Base-by-base conservation (phyloP, 2,797 vertebrate species). In the Cyclopterus lumpus region DNA sequence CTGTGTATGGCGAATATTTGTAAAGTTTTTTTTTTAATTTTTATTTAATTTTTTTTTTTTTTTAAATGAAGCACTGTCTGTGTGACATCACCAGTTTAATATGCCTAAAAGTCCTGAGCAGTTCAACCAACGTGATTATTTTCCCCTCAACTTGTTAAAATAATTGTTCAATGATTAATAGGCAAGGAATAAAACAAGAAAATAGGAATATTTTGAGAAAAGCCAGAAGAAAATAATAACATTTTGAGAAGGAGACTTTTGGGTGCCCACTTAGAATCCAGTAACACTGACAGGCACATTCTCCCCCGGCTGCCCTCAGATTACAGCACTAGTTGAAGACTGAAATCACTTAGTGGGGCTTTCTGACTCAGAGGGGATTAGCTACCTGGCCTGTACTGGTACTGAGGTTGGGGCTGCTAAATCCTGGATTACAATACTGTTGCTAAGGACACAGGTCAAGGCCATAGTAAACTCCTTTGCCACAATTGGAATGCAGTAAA, bases 341-440 rank as follows among this genome's bases (percentile, higher is more conserved):
- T 77, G 32, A 86, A 84, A 82, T 72, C 59, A 67, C 77, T 77
- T 63, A 67, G 59, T 72, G 66, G 76, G 68, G 64, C 81, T 84
- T 83, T 89, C 11, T 80, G 71, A 68, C 75, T 82, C 69, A 59
- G 30, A 30, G 53, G 30, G 75, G 89, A 91, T 94, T 92, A 93
- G 57, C 73, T 70, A 73, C 75, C 71, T 75, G 64, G 68, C 40
- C 28, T 80, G 71, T 42, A 73, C 61, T 67, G 69, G 71, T 77
- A 72, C 67, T 61, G 67, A 57, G 66, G 48, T 49, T 74, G 76
- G 54, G 36, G 49, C 69, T 49, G 48, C 26, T 71, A 75, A 84
- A 44, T 75, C 71, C 73, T 76, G 72, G 49, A 60, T 48, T 62
- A 58, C 73, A 68, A 67, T 74, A 67, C 77, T 40, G 61, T 15